Percentiles rank a stretch among this genome's conserved stretches.
Conservation (phyloP, 2,797 vertebrate genomes). For the Acanthurus leucopareius region DNA sequence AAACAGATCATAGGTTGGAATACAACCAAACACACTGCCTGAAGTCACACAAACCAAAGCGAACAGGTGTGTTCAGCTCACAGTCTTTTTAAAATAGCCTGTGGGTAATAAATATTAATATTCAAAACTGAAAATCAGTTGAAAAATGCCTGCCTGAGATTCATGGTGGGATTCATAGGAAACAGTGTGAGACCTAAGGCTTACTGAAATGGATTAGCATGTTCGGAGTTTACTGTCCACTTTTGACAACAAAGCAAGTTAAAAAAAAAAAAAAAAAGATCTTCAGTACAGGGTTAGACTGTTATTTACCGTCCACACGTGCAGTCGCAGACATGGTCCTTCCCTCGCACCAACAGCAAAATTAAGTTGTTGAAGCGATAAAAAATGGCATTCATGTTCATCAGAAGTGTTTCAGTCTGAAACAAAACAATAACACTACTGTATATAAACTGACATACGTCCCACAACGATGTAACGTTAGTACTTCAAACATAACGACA, state of each 20-base stretch:
- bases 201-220: no score
- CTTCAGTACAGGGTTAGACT: background rate
- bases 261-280: background rate
- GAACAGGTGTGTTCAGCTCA: background rate
- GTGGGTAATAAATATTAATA: background rate
- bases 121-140: background rate
- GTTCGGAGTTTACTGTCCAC: no score
- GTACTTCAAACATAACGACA: no score
- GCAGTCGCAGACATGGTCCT: conserved; percentile 92
- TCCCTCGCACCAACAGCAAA: conserved; percentile 89
- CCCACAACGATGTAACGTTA: conserved; percentile 10
- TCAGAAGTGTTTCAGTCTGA: conserved; percentile 82
- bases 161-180: background rate
- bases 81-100: no score
- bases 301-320: conserved; percentile 90
- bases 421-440: conserved; percentile 71
- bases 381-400: conserved; percentile 87
- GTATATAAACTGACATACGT: conserved; percentile 63
- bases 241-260: background rate
- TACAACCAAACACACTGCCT: no score
- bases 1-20: no score
- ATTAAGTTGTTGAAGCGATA: conserved; percentile 94
- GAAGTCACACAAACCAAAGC: no score
- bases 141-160: background rate
- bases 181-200: background rate